Conservation (phyloP, 2,888 invertebrate species). For the Chromoteleia sp. region DNA sequence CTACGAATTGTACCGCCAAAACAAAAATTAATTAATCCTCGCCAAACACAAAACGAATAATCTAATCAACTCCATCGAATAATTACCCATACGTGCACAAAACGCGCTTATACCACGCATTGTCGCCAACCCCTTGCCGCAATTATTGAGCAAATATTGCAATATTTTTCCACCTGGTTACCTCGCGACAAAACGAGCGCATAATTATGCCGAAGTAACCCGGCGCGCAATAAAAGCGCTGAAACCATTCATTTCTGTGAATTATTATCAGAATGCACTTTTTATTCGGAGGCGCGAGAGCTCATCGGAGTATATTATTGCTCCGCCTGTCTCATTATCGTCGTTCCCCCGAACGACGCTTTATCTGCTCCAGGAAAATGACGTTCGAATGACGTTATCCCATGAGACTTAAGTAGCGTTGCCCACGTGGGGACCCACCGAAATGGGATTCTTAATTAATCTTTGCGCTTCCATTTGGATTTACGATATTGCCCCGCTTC, state of each 20-base stretch:
- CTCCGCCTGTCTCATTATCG: constrained; percentile 74
- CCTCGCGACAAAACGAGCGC: constrained; percentile 27
- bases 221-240: constrained; percentile 32
- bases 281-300: constrained; percentile 63
- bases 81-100: constrained; percentile 17
- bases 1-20: constrained; percentile 41
- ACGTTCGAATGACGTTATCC: constrained; percentile 76
- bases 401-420: constrained; percentile 72
- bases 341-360: constrained; percentile 40
- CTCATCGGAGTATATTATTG: constrained; percentile 70
- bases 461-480: constrained; percentile 81
- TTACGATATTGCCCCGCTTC: constrained; percentile 76
- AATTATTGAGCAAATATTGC: constrained; percentile 46
- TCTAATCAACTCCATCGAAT: constrained; percentile 3
- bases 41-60: neutral
- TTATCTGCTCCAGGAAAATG: constrained; percentile 54
- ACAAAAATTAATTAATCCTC: too few species aligned
- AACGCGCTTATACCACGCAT: neutral
- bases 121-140: constrained; percentile 4
- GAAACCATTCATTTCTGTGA: constrained; percentile 38
- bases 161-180: constrained; percentile 60
- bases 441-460: constrained; percentile 81
- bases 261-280: constrained; percentile 55
- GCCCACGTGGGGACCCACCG: constrained; percentile 73
- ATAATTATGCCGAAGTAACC: constrained; percentile 32